These are phyloP conservation scores for Rattus rattus DNA, from an alignment of 2,113 vertebrate species.

Conservation along the genomic window DNA sequence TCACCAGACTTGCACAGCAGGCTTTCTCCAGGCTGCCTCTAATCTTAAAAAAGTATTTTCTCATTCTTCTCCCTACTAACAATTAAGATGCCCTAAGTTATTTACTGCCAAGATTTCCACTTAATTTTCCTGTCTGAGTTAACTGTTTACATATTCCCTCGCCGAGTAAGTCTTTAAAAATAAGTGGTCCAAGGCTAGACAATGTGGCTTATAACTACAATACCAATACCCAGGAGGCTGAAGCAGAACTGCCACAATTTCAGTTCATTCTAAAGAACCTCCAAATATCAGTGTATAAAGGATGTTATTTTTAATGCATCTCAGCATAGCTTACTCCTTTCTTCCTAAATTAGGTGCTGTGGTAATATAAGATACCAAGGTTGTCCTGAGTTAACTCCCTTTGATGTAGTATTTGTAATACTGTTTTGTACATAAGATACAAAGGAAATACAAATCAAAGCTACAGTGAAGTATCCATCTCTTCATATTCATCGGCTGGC, in stretches of 20 bases:
- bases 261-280: neutral
- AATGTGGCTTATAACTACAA: too few relatives aligned
- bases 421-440: conserved; percentile 27
- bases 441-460: conserved; percentile 33
- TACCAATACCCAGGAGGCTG: too few relatives aligned
- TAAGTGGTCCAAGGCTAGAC: neutral
- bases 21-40: neutral
- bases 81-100: neutral
- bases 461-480: neutral
- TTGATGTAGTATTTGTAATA: neutral
- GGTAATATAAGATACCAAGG: conserved; percentile 17
- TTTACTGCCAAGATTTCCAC: conserved; percentile 1
- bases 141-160: neutral
- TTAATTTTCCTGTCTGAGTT: neutral
- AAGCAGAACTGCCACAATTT: neutral
- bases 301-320: conserved; percentile 20
- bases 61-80: neutral
- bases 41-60: neutral
- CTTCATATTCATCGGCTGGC: neutral
- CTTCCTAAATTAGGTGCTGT: conserved; percentile 3
- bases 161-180: neutral
- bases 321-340: conserved; percentile 30
- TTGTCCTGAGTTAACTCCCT: neutral
- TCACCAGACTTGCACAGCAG: neutral
- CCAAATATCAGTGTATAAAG: conserved; percentile 42